Evolutionary conservation across 2,797 vertebrate species (phyloP).

Genomic region (Antrozous pallidus): DNA sequence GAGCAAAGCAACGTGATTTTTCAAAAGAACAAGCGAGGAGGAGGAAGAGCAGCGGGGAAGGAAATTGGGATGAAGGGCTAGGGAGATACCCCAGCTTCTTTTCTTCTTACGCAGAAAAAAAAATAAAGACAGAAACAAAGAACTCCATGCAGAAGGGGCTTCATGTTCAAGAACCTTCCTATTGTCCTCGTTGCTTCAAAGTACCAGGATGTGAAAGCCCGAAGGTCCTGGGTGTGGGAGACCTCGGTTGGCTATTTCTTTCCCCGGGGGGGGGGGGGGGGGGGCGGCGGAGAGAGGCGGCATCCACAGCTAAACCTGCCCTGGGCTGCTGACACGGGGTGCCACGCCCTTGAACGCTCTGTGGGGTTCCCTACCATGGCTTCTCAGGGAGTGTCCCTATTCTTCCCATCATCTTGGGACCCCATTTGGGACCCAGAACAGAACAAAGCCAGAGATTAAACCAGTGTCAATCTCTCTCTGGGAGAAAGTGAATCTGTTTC

Average conservation of each 20-base stretch:
- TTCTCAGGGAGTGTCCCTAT: neutral
- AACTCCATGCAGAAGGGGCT: neutral
- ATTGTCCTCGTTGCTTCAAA: neutral
- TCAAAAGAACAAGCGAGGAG: neutral
- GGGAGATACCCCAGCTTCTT: neutral
- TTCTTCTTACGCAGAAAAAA: neutral
- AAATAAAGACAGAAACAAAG: too few species aligned
- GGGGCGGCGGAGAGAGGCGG: neutral
- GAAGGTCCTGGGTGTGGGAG: neutral
- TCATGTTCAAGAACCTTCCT: neutral
- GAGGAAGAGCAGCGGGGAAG: neutral
- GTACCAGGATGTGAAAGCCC: neutral
- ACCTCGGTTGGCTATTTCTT: neutral
- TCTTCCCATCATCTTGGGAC: neutral
- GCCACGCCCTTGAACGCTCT: neutral
- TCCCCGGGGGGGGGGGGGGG: neutral
- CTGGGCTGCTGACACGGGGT: neutral
- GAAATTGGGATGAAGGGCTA: neutral
- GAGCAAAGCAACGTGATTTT: conserved; percentile 37
- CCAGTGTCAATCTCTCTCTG: conserved; percentile 21
- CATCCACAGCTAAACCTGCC: rapidly evolving
- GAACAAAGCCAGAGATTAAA: conserved; percentile 26
- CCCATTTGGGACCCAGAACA: neutral
- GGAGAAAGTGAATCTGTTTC: conserved; percentile 23
- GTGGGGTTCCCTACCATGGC: neutral